Conservation (phyloP, 1,140 invertebrate genomes). For the Brachionus rubens region DNA sequence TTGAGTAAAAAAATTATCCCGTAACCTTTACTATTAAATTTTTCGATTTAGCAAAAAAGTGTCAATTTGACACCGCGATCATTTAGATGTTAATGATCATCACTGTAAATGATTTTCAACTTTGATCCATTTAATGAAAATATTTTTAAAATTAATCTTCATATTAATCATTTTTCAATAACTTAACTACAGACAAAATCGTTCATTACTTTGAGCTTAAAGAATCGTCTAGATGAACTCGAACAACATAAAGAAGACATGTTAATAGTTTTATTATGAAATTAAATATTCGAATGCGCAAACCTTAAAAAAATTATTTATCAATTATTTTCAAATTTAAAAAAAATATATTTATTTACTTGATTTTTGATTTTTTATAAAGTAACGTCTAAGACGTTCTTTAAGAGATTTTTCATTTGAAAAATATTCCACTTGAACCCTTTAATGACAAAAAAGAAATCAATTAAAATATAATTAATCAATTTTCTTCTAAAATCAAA, state of each 20-base stretch:
- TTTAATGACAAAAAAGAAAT: conserved; percentile 56
- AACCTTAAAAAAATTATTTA: conserved; percentile 66
- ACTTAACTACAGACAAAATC: not conserved
- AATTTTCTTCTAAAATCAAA: too few relatives aligned
- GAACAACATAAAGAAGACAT: conserved; percentile 88
- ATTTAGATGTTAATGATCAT: too few relatives aligned
- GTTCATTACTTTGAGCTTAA: not conserved
- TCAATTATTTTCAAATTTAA: not conserved
- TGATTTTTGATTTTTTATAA: conserved; percentile 97
- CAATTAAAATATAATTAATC: not conserved
- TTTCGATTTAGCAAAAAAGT: too few relatives aligned
- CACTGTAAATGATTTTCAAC: too few relatives aligned
- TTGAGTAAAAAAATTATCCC: too few relatives aligned
- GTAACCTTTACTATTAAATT: too few relatives aligned
- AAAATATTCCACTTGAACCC: conserved; percentile 96
- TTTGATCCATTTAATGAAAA: too few relatives aligned
- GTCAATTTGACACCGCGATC: too few relatives aligned
- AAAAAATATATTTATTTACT: conserved; percentile 72
- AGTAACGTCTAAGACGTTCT: conserved; percentile 93
- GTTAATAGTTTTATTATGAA: conserved; percentile 91
- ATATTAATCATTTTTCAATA: too few relatives aligned
- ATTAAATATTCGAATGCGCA: conserved; percentile 92
- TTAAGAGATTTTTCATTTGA: conserved; percentile 98
- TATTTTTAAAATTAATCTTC: too few relatives aligned
- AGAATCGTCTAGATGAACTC: conserved; percentile 76